Conservation (phyloP, 1,140 invertebrate genomes). For the Callitettix versicolor region DNA sequence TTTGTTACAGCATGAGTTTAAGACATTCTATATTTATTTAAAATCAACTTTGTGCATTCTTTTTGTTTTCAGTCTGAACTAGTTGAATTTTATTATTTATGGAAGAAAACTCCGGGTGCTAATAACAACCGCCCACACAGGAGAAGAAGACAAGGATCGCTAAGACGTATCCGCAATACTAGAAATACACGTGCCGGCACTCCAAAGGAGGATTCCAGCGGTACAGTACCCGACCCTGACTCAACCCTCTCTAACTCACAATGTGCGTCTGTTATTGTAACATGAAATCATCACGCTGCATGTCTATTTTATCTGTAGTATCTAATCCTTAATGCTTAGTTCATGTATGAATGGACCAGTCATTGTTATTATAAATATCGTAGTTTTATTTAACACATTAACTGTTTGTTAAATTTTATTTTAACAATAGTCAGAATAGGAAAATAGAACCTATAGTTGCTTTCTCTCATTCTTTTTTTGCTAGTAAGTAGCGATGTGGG, state of each 20-base stretch:
- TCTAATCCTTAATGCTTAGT: background rate
- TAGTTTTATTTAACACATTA: background rate
- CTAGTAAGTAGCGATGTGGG: no score
- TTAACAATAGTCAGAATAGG: no score
- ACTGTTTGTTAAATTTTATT: no score
- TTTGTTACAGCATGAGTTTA: no score
- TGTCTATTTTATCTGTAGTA: background rate
- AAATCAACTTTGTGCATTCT: no score
- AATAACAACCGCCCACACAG: constrained; percentile 87
- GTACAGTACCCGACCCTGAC: constrained; percentile 5
- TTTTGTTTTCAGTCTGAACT: constrained; percentile 65
- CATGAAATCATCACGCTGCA: no score
- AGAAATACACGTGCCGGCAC: constrained; percentile 52
- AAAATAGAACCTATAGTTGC: no score
- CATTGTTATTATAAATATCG: background rate
- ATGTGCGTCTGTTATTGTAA: background rate
- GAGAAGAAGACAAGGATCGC: constrained; percentile 70
- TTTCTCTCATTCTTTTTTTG: no score
- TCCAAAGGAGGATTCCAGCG: constrained; percentile 42
- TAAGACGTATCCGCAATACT: constrained; percentile 77
- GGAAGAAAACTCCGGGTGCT: constrained; percentile 99
- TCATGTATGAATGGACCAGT: constrained; percentile 1
- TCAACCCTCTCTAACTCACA: background rate
- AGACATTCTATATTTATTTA: no score
- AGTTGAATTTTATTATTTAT: constrained; percentile 98